phyloP scores from a whole-genome alignment of 2,113 vertebrate genomes.

The Lichenostomus cassidix region DNA sequence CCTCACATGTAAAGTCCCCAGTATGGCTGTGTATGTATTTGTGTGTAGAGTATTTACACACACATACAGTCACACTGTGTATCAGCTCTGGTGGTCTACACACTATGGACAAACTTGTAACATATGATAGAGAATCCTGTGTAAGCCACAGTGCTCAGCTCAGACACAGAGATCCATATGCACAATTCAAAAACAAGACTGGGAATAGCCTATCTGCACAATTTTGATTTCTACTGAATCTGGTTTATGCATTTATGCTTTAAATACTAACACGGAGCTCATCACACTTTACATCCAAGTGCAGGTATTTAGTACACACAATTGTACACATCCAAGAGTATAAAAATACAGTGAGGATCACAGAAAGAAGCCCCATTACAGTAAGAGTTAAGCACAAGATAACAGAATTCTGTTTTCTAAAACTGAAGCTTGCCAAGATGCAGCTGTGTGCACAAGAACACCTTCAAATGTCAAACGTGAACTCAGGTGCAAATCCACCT shows the following conservation, averaged over 20 bases:
- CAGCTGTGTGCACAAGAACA: background rate
- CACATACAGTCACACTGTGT: background rate
- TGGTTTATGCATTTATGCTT: background rate
- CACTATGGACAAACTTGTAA: accelerated
- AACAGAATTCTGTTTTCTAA: background rate
- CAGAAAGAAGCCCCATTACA: background rate
- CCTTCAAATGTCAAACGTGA: background rate
- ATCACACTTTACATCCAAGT: background rate
- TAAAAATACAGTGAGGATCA: accelerated
- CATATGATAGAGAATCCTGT: background rate
- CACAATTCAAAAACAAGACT: background rate
- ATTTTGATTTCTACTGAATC: background rate
- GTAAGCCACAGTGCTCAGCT: background rate
- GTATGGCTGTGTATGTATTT: background rate
- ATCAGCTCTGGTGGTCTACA: background rate
- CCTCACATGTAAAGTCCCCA: background rate
- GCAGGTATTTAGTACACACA: background rate
- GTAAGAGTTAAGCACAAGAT: background rate
- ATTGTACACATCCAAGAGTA: accelerated
- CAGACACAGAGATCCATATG: background rate
- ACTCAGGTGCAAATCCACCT: background rate
- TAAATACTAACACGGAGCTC: background rate
- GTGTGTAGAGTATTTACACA: background rate
- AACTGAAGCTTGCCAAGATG: background rate
- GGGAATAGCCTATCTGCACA: background rate